These are phyloP conservation scores for Corvus moneduloides DNA, from an alignment of 2,113 vertebrate species.

Conservation along the genomic window DNA sequence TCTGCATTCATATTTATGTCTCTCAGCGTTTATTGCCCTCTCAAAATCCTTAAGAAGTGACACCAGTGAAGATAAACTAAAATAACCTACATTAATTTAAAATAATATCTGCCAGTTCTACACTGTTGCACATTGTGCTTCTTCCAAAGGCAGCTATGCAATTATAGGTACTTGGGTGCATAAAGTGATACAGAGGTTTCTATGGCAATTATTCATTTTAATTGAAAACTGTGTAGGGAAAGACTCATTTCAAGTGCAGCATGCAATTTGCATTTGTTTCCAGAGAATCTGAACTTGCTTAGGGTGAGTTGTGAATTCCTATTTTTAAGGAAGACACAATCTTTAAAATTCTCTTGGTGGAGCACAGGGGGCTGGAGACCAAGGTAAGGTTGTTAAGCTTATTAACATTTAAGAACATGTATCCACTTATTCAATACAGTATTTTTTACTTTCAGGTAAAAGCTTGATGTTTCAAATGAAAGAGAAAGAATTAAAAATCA, in stretches of 20 bases:
- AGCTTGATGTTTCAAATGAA: background rate
- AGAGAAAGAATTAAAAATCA: background rate
- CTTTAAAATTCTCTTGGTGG: background rate
- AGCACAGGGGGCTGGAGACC: background rate
- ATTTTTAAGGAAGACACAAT: background rate
- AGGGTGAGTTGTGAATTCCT: background rate
- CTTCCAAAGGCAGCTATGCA: background rate
- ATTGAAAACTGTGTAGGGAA: conserved; percentile 35
- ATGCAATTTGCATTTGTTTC: conserved; percentile 4
- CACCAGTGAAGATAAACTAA: background rate
- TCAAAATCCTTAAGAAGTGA: background rate
- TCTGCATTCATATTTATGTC: background rate
- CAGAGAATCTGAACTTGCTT: background rate
- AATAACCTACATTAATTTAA: conserved; percentile 4
- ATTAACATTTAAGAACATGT: background rate
- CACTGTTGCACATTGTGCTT: background rate
- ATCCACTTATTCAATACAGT: background rate
- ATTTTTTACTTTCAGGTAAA: background rate
- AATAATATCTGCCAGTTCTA: background rate
- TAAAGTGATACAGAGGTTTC: background rate
- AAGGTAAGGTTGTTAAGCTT: background rate
- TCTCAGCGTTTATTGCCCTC: background rate
- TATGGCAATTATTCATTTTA: conserved; percentile 49
- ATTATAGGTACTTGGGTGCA: conserved; percentile 13
- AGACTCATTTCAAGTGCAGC: background rate